Evolutionary conservation across 2,113 vertebrate species (phyloP).

Genomic region (Xenotilapia caudafasciata): DNA sequence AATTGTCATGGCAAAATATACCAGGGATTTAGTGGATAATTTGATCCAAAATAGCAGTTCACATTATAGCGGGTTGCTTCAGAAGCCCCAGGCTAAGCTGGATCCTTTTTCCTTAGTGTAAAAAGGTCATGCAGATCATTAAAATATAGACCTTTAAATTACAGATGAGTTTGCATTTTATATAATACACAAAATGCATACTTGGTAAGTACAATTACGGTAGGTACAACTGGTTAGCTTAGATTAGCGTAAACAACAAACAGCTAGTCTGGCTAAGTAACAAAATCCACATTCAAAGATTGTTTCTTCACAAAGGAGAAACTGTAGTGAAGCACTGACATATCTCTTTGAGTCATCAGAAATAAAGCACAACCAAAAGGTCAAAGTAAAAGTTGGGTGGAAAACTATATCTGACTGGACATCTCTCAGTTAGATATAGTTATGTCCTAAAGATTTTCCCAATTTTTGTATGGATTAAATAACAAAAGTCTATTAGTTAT

Average conservation of each 20-base stretch:
- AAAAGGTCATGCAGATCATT: not conserved
- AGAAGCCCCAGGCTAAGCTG: not conserved
- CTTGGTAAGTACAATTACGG: not conserved
- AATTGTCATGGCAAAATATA: not conserved
- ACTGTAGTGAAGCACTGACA: too few relatives aligned
- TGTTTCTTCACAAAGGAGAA: not conserved
- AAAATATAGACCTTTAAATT: not conserved
- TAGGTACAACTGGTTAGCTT: not conserved
- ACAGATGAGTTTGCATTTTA: not conserved
- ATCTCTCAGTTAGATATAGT: not conserved
- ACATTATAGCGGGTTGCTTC: not conserved
- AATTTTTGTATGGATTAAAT: not conserved
- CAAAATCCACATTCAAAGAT: not conserved
- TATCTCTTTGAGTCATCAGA: not conserved
- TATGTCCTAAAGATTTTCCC: not conserved
- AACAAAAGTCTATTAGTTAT: not conserved
- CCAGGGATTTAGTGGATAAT: not conserved
- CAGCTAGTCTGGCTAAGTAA: not conserved
- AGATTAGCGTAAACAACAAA: not conserved
- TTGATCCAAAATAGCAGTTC: not conserved
- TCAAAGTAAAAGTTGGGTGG: not conserved
- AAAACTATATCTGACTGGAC: not conserved
- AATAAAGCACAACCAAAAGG: not conserved
- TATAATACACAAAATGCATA: not conserved
- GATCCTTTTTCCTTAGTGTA: not conserved